Conservation (phyloP, 2,888 invertebrate species). For the Caenorhabditis wallacei region DNA sequence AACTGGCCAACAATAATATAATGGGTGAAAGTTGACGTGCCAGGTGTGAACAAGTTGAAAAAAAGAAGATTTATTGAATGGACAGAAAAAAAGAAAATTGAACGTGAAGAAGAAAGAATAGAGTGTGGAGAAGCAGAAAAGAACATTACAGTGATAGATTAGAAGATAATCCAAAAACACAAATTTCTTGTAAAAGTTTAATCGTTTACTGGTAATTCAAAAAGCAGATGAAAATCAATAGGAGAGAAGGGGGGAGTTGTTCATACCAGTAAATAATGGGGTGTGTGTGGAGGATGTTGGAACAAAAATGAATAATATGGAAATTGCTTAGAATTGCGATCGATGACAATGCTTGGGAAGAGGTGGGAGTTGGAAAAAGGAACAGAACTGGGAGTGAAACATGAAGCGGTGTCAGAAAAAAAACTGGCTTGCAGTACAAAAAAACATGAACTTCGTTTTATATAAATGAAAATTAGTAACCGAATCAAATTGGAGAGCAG, state of each 20-base stretch:
- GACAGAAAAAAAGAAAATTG: not conserved
- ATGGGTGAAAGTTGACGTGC: constrained; percentile 30
- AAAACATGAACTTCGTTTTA: constrained; percentile 9
- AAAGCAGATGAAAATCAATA: constrained; percentile 3
- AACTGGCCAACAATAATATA: constrained; percentile 18
- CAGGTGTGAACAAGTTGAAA: constrained; percentile 17
- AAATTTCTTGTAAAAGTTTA: not conserved
- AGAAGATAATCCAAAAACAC: not conserved
- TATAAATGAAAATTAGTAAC: constrained; percentile 9
- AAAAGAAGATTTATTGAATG: constrained; percentile 48
- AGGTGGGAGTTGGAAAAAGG: constrained; percentile 5
- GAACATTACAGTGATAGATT: not conserved
- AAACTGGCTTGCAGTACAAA: constrained; percentile 28
- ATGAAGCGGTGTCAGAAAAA: not conserved
- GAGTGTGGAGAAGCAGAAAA: not conserved
- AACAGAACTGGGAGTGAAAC: constrained; percentile 32
- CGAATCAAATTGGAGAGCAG: not conserved
- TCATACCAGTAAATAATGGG: constrained; percentile 52
- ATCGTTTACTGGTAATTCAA: constrained; percentile 15
- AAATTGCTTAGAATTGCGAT: constrained; percentile 32
- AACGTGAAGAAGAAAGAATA: not conserved
- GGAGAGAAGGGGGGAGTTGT: constrained; percentile 19
- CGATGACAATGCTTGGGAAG: constrained; percentile 41
- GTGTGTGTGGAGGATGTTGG: not conserved
- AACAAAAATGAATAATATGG: constrained; percentile 31